Evolutionary conservation across 2,113 vertebrate genomes (phyloP).

Genomic region (Catharus bicknelli): DNA sequence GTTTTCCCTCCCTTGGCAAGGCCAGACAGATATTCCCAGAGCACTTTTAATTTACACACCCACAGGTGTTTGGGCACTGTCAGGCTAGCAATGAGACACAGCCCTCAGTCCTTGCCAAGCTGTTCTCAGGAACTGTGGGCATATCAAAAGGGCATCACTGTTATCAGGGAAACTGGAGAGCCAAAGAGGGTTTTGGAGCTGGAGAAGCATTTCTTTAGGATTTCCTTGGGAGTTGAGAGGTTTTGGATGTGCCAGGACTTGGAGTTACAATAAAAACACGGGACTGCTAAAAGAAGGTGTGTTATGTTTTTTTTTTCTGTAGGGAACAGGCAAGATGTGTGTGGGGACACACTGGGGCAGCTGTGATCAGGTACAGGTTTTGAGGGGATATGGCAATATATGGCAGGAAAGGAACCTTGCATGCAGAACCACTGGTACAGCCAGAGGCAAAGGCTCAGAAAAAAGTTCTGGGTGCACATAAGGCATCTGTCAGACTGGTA

Average conservation of each 20-base stretch:
- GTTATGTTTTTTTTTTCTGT: not conserved
- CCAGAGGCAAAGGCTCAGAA: not conserved
- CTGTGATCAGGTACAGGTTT: not conserved
- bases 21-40: not conserved
- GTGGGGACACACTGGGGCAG: not conserved
- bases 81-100: not conserved
- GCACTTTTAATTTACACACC: not conserved
- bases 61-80: not conserved
- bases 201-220: not conserved
- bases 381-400: not conserved
- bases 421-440: not conserved
- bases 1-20: not conserved
- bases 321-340: not conserved
- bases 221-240: not conserved
- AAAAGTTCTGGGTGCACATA: not conserved
- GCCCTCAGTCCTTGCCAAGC: not conserved
- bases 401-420: not conserved
- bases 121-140: not conserved
- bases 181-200: not conserved
- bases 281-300: not conserved
- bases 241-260: not conserved
- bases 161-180: not conserved
- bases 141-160: not conserved
- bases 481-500: not conserved
- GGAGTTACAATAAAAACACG: not conserved